Conservation (phyloP, 2,888 invertebrate genomes). For the Rugalucina vietnamica region DNA sequence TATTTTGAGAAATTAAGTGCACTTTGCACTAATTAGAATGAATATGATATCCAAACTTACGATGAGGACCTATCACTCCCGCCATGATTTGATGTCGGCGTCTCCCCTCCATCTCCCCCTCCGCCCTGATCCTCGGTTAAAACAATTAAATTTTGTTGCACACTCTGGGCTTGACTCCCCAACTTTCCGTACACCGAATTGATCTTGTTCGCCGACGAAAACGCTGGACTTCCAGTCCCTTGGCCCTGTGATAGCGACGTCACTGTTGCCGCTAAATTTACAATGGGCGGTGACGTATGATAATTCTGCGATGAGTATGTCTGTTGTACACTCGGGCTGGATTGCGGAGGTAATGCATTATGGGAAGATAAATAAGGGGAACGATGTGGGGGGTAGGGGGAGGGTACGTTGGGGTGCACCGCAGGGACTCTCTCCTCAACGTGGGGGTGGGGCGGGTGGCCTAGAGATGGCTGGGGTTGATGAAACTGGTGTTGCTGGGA, state of each 20-base stretch:
- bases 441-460: slow-evolving; percentile 1
- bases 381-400: slow-evolving; percentile 8
- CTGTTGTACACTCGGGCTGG: background rate
- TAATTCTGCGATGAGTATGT: background rate
- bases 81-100: background rate
- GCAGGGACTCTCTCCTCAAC: background rate
- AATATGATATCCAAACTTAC: too few species aligned
- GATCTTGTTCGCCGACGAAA: slow-evolving; percentile 48
- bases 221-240: slow-evolving; percentile 35
- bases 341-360: slow-evolving; percentile 5
- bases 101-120: slow-evolving; percentile 37
- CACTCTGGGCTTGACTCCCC: slow-evolving; percentile 40
- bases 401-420: background rate
- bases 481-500: slow-evolving; percentile 30
- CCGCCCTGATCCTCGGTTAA: slow-evolving; percentile 26
- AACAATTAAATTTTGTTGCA: slow-evolving; percentile 20
- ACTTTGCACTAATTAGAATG: too few species aligned
- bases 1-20: too few species aligned
- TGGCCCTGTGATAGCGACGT: slow-evolving; percentile 45
- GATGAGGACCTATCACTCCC: slow-evolving; percentile 46
- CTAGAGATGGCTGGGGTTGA: slow-evolving; percentile 34
- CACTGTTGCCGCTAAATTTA: slow-evolving; percentile 32
- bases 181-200: slow-evolving; percentile 63
- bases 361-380: background rate
- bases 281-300: slow-evolving; percentile 49